Percentiles rank a stretch among this genome's conserved stretches.
These are phyloP conservation scores for Polypterus bichir DNA, from an alignment of 2,113 vertebrate species.

Conservation along the genomic window DNA sequence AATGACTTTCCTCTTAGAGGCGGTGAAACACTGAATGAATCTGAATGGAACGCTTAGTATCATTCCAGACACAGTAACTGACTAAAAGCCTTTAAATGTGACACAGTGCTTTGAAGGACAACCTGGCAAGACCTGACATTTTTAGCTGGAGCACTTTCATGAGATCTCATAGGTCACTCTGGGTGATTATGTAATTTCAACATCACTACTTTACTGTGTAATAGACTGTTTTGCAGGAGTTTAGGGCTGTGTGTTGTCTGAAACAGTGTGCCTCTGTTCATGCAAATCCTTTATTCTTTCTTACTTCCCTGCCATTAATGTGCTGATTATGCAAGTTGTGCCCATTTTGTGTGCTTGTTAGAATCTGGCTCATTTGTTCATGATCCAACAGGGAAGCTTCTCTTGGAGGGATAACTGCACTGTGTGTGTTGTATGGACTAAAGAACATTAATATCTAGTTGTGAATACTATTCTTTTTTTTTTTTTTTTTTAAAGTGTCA, in stretches of 20 bases:
- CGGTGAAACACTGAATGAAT: slow-evolving; percentile 15
- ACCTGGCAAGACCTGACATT: not conserved
- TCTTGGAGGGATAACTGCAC: too few relatives aligned
- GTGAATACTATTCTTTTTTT: too few relatives aligned
- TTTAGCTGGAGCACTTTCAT: slow-evolving; percentile 10
- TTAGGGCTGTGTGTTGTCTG: not conserved
- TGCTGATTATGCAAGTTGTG: too few relatives aligned
- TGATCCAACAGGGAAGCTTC: too few relatives aligned
- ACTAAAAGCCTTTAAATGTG: slow-evolving; percentile 5
- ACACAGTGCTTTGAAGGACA: slow-evolving; percentile 11
- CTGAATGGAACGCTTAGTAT: slow-evolving; percentile 28
- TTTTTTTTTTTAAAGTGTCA: too few relatives aligned
- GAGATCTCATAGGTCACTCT: not conserved
- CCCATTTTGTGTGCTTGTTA: too few relatives aligned
- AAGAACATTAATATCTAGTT: too few relatives aligned
- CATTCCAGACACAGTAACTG: slow-evolving; percentile 27
- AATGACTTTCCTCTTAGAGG: slow-evolving; percentile 38
- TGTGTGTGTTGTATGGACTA: too few relatives aligned
- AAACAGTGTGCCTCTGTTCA: not conserved
- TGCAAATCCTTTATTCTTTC: too few relatives aligned
- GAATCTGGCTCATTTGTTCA: too few relatives aligned
- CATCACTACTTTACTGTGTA: not conserved
- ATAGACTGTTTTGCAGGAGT: not conserved
- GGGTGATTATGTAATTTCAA: not conserved
- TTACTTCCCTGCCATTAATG: too few relatives aligned